These are phyloP conservation scores for Numenius arquata DNA, from an alignment of 2,113 vertebrate species.

Conservation along the genomic window DNA sequence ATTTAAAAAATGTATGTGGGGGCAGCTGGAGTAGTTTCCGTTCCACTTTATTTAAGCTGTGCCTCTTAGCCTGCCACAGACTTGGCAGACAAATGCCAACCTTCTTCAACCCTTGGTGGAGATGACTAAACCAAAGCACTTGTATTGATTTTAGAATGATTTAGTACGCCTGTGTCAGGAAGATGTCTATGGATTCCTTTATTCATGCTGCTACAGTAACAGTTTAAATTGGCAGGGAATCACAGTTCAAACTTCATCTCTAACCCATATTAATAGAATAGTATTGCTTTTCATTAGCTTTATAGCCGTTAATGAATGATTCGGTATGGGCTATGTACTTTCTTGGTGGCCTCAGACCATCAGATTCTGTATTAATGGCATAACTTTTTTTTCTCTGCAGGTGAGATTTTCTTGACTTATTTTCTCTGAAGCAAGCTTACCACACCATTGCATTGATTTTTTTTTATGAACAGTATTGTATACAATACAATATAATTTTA, in stretches of 20 bases:
- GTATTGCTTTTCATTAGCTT: slow-evolving; percentile 7
- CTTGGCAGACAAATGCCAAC: slow-evolving; percentile 46
- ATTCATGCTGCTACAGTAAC: background rate
- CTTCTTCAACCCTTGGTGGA: background rate
- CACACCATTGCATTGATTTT: background rate
- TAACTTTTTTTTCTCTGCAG: background rate
- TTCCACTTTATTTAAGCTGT: slow-evolving; percentile 47
- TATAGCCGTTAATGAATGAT: background rate
- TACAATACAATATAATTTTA: background rate
- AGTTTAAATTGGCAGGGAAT: background rate
- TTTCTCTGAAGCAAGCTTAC: background rate
- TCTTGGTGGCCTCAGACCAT: background rate
- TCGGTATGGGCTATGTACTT: background rate
- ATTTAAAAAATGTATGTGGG: slow-evolving; percentile 21
- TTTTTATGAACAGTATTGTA: background rate
- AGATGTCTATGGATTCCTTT: background rate
- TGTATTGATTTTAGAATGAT: slow-evolving; percentile 11
- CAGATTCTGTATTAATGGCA: background rate
- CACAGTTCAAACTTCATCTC: background rate
- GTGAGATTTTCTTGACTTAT: background rate
- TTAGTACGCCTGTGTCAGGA: background rate
- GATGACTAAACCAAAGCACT: background rate
- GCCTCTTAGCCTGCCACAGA: slow-evolving; percentile 24
- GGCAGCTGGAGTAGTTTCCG: slow-evolving; percentile 51
- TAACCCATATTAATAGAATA: background rate